phyloP scores from a whole-genome alignment of 1,140 invertebrate species.

The Drosophila ficusphila region DNA sequence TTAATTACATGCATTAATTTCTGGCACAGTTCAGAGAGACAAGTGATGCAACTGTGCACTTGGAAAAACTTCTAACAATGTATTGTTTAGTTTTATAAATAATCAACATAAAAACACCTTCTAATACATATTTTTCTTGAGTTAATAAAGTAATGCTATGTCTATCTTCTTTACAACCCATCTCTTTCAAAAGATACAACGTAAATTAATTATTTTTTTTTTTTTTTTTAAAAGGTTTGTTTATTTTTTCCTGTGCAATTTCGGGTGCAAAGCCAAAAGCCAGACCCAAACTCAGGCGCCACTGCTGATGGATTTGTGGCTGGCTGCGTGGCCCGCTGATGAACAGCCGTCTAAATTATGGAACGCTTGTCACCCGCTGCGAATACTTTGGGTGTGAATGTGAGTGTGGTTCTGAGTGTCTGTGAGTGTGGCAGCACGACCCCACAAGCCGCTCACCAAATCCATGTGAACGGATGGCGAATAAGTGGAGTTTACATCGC shows the following conservation, averaged over 20 bases:
- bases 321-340: slow-evolving; percentile 52
- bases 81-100: too few species aligned
- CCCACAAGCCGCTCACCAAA: slow-evolving; percentile 36
- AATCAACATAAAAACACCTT: too few species aligned
- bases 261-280: slow-evolving; percentile 17
- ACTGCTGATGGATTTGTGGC: slow-evolving; percentile 82
- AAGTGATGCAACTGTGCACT: slow-evolving; percentile 69
- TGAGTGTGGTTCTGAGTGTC: slow-evolving; percentile 15
- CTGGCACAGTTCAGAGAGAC: slow-evolving; percentile 57
- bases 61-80: neutral
- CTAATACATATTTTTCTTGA: too few species aligned
- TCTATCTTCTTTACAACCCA: too few species aligned
- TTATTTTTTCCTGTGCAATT: slow-evolving; percentile 1
- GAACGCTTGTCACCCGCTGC: slow-evolving; percentile 82
- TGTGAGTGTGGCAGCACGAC: slow-evolving; percentile 26
- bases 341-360: slow-evolving; percentile 82
- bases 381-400: slow-evolving; percentile 42
- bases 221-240: too few species aligned
- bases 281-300: slow-evolving; percentile 67
- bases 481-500: neutral
- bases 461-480: slow-evolving; percentile 25
- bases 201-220: neutral
- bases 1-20: slow-evolving; percentile 83
- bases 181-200: too few species aligned
- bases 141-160: too few species aligned